Percentiles rank a stretch among this genome's conserved stretches.
phyloP scores from a whole-genome alignment of 2,797 vertebrate species.

The Capromys pilorides region DNA sequence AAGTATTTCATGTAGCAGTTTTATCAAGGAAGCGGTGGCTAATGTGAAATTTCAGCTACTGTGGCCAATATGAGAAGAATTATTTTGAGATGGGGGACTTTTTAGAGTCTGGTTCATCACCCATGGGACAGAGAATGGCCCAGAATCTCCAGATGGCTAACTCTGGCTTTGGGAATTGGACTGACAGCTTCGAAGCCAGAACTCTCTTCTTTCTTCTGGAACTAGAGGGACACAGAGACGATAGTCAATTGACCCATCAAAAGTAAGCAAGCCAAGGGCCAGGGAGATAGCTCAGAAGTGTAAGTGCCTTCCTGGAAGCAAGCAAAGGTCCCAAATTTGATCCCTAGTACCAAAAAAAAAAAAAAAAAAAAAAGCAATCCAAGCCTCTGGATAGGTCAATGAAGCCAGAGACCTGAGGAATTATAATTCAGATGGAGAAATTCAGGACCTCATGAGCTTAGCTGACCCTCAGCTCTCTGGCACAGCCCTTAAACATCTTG shows the following conservation, averaged over 20 bases:
- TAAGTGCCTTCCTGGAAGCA: too few relatives aligned
- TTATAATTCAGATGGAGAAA: neutral
- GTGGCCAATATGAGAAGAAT: neutral
- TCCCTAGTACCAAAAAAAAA: too few relatives aligned
- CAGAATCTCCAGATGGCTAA: conserved; percentile 1
- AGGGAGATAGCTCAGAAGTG: too few relatives aligned
- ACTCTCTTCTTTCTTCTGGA: neutral
- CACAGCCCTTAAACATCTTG: neutral
- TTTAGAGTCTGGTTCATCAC: neutral
- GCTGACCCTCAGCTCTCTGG: neutral
- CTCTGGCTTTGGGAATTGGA: neutral
- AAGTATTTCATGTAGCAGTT: conserved; percentile 30
- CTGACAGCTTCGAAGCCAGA: neutral
- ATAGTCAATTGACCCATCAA: neutral
- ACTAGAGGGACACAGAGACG: neutral
- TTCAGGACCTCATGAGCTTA: neutral
- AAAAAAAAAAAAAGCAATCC: neutral
- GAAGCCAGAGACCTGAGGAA: neutral
- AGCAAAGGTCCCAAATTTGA: too few relatives aligned
- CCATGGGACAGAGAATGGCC: neutral
- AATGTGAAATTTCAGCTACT: conserved; percentile 29
- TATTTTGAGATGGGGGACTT: conserved; percentile 29
- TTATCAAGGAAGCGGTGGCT: conserved; percentile 9
- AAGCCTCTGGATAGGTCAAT: neutral
- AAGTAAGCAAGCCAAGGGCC: neutral